Base-by-base conservation (phyloP, 2,113 vertebrate genomes). In the Corythaixoides concolor region DNA sequence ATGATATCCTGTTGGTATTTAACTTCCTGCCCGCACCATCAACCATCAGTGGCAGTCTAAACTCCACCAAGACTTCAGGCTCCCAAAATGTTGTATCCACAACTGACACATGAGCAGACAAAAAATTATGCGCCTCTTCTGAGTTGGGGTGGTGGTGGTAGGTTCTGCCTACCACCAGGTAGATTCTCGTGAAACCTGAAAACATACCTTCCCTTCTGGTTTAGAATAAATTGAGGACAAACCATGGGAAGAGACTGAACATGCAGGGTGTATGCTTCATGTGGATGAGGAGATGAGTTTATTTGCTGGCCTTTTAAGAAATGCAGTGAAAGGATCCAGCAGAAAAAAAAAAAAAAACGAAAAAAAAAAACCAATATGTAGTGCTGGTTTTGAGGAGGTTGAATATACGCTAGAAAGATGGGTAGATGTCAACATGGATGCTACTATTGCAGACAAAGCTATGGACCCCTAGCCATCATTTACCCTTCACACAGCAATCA, bases 31-130 rank as follows among this genome's bases (percentile, higher is more conserved):
- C 50, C 32, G 24, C 3, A 6, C 35, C 26, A 20, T 53, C 58
- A 45, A 33, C 12, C 23, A 49, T 12, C 60, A 45, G 18, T 9
- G 5, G 3, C 28, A 74, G 22, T 33, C 30, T 22, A 17, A 22
- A 35, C 5, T 76, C 82, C 62, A 69, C 11, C 15, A 64, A 67
- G 22, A 22, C 17, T 63, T 62, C 6, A 63, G 18, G 10, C 10
- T 82, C 62, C 27, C 35, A 68, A 16, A 15, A 9, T 55, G 5
- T 67, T 0, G 0, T 49, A 37, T n/a, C 13, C 2, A 0, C 18
- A 33, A 11, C 49, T 58, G 39, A 23, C 10, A 19, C 5, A 22
- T 23, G 30, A 76, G 30, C 3, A 74, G 17, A 5, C 8, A 37
- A 1, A 74, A 56, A 73, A 84, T 35, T 12, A 15, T 1, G 0